Evolutionary conservation across 2,113 vertebrate genomes (phyloP), one percentile per base, ranked within the genome.

Genomic region (Thomomys bottae): DNA sequence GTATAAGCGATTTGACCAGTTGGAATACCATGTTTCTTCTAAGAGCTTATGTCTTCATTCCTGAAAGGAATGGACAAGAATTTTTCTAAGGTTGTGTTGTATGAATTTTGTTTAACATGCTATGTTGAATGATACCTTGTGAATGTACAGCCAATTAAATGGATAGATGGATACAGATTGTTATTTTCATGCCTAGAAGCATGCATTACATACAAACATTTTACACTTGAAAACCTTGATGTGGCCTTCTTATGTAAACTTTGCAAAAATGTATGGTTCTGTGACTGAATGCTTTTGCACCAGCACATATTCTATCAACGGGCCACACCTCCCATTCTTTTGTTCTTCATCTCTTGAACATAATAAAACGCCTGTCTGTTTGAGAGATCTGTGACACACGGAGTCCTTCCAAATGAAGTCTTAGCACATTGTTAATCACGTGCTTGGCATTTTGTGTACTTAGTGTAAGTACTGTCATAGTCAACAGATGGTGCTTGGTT

Each of bases 351-450:
- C 5, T 78, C 78, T 49, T 84, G 42, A 7, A n/a, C 17, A 54
- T 70, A 20, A 78, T 54, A 54, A 91, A 28, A 73, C 34, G 34
- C 32, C 40, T 49, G 12, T 70, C 36, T 59, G 10, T 87, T 42
- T 75, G 2, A 67, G 2, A 15, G 57, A 15, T 45, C 32, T 54
- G 14, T 54, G 32, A 40, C 15, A 84, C 32, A 80, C 71, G 32
- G 86, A 90, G 36, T 38, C 6, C 30, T 83, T 93, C 23, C 84
- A 24, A 93, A 78, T 83, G 38, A 14, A 78, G 23, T 73, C n/a
- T 49, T 49, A 78, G 32, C 32, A 82, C 80, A 70, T 36, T 61
- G 1, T 68, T 89, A 61, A 40, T 73, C 42, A 88, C 59, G 28
- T 82, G 87, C 78, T 84, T 66, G 61, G 88, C 42, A 64, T 91